Evolutionary conservation across 2,888 invertebrate genomes (phyloP).

Genomic region (Metacarcinus magister): DNA sequence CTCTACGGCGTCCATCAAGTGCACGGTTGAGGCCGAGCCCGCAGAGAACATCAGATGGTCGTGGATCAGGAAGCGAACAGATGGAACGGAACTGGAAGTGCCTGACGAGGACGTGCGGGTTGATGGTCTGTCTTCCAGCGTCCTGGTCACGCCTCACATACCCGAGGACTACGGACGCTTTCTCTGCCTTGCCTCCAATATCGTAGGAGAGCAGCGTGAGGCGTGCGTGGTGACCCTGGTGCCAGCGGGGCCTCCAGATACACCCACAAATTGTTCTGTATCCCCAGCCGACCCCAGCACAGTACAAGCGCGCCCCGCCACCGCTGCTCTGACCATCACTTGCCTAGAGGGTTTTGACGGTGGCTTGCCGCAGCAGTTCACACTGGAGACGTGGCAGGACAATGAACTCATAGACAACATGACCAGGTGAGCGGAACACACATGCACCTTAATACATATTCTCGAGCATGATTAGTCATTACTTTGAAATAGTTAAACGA

Average conservation of each 20-base stretch:
- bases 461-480: background rate
- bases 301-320: slow-evolving; percentile 13
- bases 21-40: slow-evolving; percentile 75
- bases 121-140: slow-evolving; percentile 70
- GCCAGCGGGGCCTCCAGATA: slow-evolving; percentile 73
- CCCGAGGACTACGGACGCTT: slow-evolving; percentile 75
- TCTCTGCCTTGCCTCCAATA: slow-evolving; percentile 68
- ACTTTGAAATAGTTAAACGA: background rate
- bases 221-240: slow-evolving; percentile 74
- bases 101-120: slow-evolving; percentile 61
- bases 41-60: slow-evolving; percentile 61
- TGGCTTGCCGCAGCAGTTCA: slow-evolving; percentile 79
- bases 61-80: slow-evolving; percentile 69
- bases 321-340: slow-evolving; percentile 71
- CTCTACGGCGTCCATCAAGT: slow-evolving; percentile 64
- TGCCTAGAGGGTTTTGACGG: slow-evolving; percentile 82
- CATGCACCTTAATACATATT: slow-evolving; percentile 28
- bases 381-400: slow-evolving; percentile 80
- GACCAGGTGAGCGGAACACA: slow-evolving; percentile 67
- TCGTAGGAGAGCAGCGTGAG: slow-evolving; percentile 68
- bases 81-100: slow-evolving; percentile 71
- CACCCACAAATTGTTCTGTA: slow-evolving; percentile 75
- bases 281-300: slow-evolving; percentile 67
- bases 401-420: slow-evolving; percentile 74
- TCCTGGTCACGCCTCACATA: slow-evolving; percentile 65